Evolutionary conservation across 2,797 vertebrate genomes (phyloP), one percentile per base, ranked within the genome.

Genomic region (Etheostoma perlongum): DNA sequence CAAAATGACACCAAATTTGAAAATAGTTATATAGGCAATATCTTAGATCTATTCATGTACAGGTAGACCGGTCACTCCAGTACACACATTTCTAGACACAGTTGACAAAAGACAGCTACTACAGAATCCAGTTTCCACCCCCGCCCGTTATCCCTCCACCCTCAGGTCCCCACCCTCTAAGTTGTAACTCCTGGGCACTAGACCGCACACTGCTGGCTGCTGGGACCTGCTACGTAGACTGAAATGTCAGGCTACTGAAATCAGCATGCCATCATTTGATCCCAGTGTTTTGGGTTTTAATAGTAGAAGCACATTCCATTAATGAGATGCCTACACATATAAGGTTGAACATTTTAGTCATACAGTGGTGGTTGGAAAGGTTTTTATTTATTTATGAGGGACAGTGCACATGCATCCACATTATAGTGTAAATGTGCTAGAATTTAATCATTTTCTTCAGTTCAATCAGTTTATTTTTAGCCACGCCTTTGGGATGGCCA

Each of bases 241-340:
- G 25, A 88, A 89, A 90, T 87, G 90, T 87, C 82, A 90, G 62
- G 48, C 42, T 69, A 62, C 76, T 88, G 82, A 87, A 87, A 72
- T 78, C 85, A 85, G 72, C 79, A 63, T 42, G 62, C 44, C 14
- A 40, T 79, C 71, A 64, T 82, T 82, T 80, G 57, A 75, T 85
- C 61, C 63, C 46, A 33, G 21, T 52, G 13, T 68, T 68, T 33
- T 57, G 18, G 49, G 15, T 19, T 46, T 25, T 55, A n/a, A 67
- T 30, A 42, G 49, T 53, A 57, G 12, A 13, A n/a, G 53, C 42
- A 46, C n/a, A 42, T 53, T 66, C 11, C 18, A 44, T 53, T 30
- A 48, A 46, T 25, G 13, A 6, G 6, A 54, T 44, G 36, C 18
- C 30, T 46, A 27, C 15, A 54, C 6, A 42, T n/a, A 18, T 55